Percentiles rank a stretch among this genome's conserved stretches.
Conservation (phyloP, 2,113 vertebrate genomes). For the Notarius lentiginosus region DNA sequence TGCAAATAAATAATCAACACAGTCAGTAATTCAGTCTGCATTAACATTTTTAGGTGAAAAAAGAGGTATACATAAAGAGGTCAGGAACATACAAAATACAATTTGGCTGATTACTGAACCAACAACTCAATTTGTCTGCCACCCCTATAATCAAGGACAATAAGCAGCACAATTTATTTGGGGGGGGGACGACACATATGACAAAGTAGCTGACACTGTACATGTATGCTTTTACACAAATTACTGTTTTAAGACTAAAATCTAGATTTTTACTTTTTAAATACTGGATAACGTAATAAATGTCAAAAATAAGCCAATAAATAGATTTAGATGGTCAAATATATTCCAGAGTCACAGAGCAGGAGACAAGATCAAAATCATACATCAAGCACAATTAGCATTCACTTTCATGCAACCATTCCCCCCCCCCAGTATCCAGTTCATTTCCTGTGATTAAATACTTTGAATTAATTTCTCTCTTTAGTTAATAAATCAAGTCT, state of each 20-base stretch:
- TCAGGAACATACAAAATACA: slow-evolving; percentile 46
- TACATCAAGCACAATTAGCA: neutral
- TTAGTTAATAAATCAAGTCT: neutral
- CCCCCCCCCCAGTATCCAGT: neutral
- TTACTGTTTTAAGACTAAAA: neutral
- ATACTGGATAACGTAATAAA: neutral
- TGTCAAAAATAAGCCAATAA: neutral
- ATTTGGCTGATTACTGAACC: slow-evolving; percentile 26
- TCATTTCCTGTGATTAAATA: neutral
- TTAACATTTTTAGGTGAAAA: slow-evolving; percentile 53
- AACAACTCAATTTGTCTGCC: neutral
- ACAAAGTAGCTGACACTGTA: neutral
- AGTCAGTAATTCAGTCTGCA: slow-evolving; percentile 57
- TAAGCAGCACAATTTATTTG: slow-evolving; percentile 3
- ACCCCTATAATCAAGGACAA: slow-evolving; percentile 1
- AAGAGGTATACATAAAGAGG: slow-evolving; percentile 41
- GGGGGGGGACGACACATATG: neutral
- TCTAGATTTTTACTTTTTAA: neutral
- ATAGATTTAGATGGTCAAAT: neutral
- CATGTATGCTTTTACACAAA: neutral
- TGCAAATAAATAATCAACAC: neutral
- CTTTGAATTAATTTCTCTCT: neutral
- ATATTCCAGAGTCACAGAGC: neutral
- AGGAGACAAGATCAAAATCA: neutral
- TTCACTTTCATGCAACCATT: neutral